These are phyloP conservation scores for Vanessa cardui DNA, from an alignment of 2,888 invertebrate species.

Conservation along the genomic window DNA sequence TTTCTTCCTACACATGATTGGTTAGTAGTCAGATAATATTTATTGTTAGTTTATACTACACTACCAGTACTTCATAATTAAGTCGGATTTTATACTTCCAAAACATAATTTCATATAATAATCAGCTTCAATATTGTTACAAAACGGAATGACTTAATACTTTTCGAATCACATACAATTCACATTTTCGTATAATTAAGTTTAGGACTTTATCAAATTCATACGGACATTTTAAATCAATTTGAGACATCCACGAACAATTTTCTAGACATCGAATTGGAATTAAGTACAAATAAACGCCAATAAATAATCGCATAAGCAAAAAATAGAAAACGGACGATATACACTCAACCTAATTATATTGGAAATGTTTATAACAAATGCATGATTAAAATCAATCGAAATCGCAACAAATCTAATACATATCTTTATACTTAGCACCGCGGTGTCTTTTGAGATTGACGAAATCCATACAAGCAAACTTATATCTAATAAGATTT, in stretches of 20 bases:
- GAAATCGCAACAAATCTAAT: slow-evolving; percentile 46
- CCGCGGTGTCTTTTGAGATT: slow-evolving; percentile 62
- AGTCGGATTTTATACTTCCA: slow-evolving; percentile 46
- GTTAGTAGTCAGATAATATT: slow-evolving; percentile 33
- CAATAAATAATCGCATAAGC: not conserved
- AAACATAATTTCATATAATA: slow-evolving; percentile 7
- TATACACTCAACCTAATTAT: slow-evolving; percentile 15
- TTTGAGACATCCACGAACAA: too few relatives aligned
- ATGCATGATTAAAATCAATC: slow-evolving; percentile 43
- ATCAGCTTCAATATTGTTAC: not conserved
- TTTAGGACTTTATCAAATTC: too few relatives aligned
- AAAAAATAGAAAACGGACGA: slow-evolving; percentile 25
- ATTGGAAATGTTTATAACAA: slow-evolving; percentile 43
- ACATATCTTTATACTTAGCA: slow-evolving; percentile 59
- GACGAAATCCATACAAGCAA: slow-evolving; percentile 59
- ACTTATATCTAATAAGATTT: slow-evolving; percentile 50
- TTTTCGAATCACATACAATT: slow-evolving; percentile 45
- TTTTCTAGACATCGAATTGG: too few relatives aligned
- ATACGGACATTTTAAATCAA: too few relatives aligned
- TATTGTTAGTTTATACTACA: slow-evolving; percentile 24
- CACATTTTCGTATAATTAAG: too few relatives aligned
- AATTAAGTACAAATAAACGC: not conserved
- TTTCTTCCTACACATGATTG: slow-evolving; percentile 35
- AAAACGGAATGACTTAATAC: slow-evolving; percentile 40
- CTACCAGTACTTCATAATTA: slow-evolving; percentile 54